phyloP scores from a whole-genome alignment of 2,113 vertebrate genomes.

The Strix aluco region DNA sequence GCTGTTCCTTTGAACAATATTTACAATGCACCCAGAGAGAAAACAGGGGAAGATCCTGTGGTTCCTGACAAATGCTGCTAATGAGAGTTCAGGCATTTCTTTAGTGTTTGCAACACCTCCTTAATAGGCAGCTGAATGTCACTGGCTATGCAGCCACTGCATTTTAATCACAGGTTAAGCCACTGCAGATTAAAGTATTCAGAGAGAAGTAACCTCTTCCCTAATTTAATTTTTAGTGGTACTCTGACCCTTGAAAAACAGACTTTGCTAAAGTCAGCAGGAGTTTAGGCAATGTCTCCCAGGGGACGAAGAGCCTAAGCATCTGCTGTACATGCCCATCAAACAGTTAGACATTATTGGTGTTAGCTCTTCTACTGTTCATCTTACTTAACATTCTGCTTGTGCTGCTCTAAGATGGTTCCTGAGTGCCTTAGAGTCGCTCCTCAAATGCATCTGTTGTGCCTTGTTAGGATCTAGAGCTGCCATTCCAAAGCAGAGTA shows the following conservation, averaged over 20 bases:
- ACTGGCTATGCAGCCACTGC: background rate
- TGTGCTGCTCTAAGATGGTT: background rate
- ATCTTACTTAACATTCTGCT: background rate
- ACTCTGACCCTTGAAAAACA: background rate
- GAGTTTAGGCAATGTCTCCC: background rate
- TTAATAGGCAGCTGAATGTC: background rate
- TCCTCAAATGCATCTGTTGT: background rate
- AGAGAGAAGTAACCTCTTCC: background rate
- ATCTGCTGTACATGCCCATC: background rate
- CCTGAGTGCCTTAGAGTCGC: background rate
- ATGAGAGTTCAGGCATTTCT: conserved; percentile 16
- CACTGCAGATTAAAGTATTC: background rate
- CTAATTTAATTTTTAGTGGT: background rate
- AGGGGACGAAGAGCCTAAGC: background rate
- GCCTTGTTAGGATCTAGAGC: background rate
- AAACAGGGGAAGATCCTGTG: background rate
- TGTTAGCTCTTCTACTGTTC: background rate
- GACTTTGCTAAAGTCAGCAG: background rate
- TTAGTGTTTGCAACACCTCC: background rate
- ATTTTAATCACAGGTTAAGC: background rate
- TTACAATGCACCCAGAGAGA: background rate
- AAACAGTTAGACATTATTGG: background rate
- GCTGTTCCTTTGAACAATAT: conserved; percentile 45
- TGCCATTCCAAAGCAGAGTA: background rate
- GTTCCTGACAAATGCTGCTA: conserved; percentile 22